These are phyloP conservation scores for Larimichthys polyactis DNA, from an alignment of 2,113 vertebrate genomes.

Conservation along the genomic window DNA sequence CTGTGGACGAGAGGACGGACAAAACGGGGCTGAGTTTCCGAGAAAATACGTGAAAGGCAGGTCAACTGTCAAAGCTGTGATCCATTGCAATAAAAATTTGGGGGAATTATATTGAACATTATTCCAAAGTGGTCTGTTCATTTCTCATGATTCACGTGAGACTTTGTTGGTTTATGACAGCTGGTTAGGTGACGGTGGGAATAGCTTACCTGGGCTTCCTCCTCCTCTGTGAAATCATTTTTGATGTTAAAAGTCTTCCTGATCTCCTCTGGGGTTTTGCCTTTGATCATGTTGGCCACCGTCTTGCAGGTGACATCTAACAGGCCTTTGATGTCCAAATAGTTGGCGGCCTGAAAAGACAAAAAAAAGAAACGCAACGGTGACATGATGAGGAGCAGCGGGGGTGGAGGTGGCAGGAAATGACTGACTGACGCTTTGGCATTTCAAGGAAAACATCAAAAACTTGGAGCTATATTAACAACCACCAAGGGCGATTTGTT, in stretches of 20 bases:
- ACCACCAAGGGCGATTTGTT: background rate
- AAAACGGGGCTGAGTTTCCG: background rate
- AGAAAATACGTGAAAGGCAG: background rate
- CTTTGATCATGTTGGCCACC: conserved; percentile 99
- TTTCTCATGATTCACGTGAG: background rate
- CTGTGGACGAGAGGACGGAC: conserved; percentile 76
- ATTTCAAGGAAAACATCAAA: background rate
- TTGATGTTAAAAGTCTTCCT: conserved; percentile 99
- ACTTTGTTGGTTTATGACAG: background rate
- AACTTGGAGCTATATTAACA: background rate
- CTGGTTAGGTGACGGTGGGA: background rate
- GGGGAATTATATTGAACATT: background rate
- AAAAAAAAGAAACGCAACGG: conserved; percentile 3
- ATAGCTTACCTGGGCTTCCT: conserved; percentile 95
- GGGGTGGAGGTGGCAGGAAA: background rate
- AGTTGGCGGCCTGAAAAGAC: conserved; percentile 93
- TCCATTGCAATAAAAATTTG: background rate
- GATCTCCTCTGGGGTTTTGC: conserved; percentile 99
- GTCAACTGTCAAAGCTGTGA: background rate
- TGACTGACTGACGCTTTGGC: background rate
- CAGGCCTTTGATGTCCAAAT: conserved; percentile 99
- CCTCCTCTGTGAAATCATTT: conserved; percentile 99
- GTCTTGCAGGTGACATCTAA: conserved; percentile 99
- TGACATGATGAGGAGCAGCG: background rate
- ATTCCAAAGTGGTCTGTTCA: background rate